These are phyloP conservation scores for Dendrolimus kikuchii DNA, from an alignment of 1,140 invertebrate genomes.

Conservation along the genomic window DNA sequence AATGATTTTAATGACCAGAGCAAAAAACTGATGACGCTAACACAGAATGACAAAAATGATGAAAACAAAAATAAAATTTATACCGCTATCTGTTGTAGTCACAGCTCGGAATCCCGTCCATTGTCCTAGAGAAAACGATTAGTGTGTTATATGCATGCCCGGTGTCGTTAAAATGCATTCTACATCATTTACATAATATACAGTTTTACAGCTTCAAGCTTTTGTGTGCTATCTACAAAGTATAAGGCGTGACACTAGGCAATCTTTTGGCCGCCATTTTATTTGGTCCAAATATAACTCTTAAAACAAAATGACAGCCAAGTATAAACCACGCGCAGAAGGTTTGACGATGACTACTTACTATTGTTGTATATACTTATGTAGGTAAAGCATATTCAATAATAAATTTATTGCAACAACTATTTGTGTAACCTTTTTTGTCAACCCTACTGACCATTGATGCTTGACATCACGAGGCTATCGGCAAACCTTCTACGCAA, in stretches of 20 bases:
- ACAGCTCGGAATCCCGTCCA: constrained; percentile 55
- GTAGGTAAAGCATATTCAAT: too few relatives aligned
- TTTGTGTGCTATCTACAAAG: neutral
- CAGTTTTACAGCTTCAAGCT: neutral
- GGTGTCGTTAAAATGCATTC: neutral
- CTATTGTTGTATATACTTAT: too few relatives aligned
- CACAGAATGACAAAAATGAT: constrained; percentile 5
- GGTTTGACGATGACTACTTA: too few relatives aligned
- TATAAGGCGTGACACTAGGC: too few relatives aligned
- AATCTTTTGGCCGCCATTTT: too few relatives aligned
- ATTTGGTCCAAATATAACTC: neutral
- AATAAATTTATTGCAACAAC: too few relatives aligned
- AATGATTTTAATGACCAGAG: neutral
- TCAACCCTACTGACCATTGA: too few relatives aligned
- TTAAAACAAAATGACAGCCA: neutral
- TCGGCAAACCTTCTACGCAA: too few relatives aligned
- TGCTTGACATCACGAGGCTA: too few relatives aligned
- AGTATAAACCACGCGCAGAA: neutral
- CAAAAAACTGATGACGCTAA: neutral
- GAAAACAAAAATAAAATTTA: constrained; percentile 33
- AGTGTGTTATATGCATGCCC: constrained; percentile 30
- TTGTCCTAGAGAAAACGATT: constrained; percentile 52
- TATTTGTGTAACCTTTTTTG: too few relatives aligned
- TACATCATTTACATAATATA: constrained; percentile 1
- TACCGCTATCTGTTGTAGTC: constrained; percentile 49